These are phyloP conservation scores for Etheostoma perlongum DNA, from an alignment of 2,797 vertebrate genomes.

Conservation along the genomic window DNA sequence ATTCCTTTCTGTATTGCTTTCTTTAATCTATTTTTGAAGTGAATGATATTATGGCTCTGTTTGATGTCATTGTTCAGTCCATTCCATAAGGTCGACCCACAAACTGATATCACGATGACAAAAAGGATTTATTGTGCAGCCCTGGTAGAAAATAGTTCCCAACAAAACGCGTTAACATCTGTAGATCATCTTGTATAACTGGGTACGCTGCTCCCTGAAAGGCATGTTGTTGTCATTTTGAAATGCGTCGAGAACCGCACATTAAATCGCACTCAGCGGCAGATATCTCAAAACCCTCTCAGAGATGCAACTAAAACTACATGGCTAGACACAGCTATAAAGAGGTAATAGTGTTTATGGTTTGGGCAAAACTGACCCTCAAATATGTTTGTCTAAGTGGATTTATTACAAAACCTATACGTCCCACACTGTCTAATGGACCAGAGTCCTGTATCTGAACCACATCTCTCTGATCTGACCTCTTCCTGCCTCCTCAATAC, in stretches of 20 bases:
- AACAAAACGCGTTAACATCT: neutral
- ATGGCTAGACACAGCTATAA: no score
- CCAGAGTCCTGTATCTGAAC: conserved; percentile 10
- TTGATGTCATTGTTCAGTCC: no score
- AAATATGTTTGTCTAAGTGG: neutral
- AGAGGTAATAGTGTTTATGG: neutral
- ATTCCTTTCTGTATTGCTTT: no score
- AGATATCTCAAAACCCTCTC: neutral
- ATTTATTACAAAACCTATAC: no score
- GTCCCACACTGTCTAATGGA: conserved; percentile 6
- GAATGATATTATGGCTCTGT: no score
- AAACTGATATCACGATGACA: no score
- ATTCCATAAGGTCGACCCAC: no score
- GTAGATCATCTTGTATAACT: neutral
- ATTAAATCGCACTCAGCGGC: neutral
- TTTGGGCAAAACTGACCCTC: neutral
- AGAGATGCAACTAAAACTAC: neutral
- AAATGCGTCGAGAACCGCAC: neutral
- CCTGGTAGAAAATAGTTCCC: neutral
- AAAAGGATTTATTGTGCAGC: no score
- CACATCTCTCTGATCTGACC: conserved; percentile 27
- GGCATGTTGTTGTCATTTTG: neutral
- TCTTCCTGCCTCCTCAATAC: conserved; percentile 59
- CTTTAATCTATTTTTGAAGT: no score
- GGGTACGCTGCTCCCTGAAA: neutral